Percentiles rank a stretch among this genome's conserved stretches.
Conservation (phyloP, 2,113 vertebrate genomes). For the Lycocorax pyrrhopterus region DNA sequence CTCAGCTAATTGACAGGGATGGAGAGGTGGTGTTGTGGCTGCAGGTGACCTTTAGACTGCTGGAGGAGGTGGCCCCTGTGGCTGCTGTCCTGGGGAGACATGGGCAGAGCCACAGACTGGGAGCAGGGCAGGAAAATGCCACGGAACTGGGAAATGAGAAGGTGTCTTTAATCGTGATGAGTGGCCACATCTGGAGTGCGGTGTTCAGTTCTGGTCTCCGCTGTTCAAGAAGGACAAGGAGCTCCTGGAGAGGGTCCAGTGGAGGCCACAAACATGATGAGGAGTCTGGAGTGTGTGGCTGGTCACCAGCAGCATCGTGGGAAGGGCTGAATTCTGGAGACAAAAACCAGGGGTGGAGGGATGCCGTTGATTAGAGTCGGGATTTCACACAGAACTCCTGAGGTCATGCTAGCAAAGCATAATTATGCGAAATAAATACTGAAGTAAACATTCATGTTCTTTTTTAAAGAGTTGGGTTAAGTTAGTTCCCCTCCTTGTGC, state of each 20-base stretch:
- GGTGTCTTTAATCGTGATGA: background rate
- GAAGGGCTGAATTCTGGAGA: background rate
- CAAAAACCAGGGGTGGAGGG: background rate
- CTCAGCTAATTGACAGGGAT: background rate
- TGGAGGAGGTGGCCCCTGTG: background rate
- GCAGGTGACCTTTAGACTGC: background rate
- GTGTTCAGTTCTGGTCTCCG: background rate
- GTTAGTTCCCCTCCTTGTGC: background rate
- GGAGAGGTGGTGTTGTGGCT: rapidly evolving
- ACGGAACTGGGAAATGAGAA: background rate
- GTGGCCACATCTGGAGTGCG: background rate
- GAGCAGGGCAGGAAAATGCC: background rate
- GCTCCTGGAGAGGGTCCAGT: background rate
- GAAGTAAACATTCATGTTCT: background rate
- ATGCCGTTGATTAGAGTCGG: background rate
- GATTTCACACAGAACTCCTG: background rate
- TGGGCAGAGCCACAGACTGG: background rate
- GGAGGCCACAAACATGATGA: background rate
- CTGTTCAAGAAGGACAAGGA: background rate
- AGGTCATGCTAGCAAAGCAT: background rate
- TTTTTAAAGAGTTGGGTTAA: background rate
- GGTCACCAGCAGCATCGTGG: background rate
- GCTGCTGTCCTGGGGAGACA: background rate
- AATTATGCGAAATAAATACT: background rate
- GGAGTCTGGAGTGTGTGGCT: background rate